These are phyloP conservation scores for Todus mexicanus DNA, from an alignment of 2,797 vertebrate species.

Conservation along the genomic window DNA sequence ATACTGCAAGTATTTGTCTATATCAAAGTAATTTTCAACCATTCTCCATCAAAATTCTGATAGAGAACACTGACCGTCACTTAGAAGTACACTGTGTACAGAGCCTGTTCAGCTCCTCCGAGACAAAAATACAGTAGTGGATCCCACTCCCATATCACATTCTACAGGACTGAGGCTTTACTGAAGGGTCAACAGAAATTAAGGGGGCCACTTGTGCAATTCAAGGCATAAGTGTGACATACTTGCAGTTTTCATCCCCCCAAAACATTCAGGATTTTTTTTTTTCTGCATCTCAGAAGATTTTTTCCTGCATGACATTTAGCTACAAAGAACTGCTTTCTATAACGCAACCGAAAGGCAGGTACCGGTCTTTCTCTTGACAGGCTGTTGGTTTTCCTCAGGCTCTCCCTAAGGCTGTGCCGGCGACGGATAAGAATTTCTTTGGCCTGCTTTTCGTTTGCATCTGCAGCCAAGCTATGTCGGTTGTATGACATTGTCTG, in stretches of 20 bases:
- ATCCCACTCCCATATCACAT: not conserved
- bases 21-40: not conserved
- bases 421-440: slow-evolving; percentile 94
- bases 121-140: not conserved
- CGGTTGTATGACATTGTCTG: slow-evolving; percentile 91
- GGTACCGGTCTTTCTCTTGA: slow-evolving; percentile 72
- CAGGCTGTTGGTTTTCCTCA: slow-evolving; percentile 78
- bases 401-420: slow-evolving; percentile 85
- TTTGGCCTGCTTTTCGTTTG: slow-evolving; percentile 81
- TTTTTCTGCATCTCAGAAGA: not conserved
- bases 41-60: not conserved
- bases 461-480: slow-evolving; percentile 83
- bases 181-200: not conserved
- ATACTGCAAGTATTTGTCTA: not conserved
- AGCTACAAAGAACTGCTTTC: not conserved
- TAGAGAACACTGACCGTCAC: not conserved
- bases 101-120: not conserved
- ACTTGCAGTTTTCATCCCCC: not conserved
- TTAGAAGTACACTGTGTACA: not conserved
- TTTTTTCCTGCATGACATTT: not conserved
- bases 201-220: not conserved
- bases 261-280: not conserved
- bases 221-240: not conserved
- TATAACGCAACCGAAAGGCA: not conserved
- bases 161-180: not conserved